Conservation (phyloP, 2,888 invertebrate genomes). For the Andrena fulva region DNA sequence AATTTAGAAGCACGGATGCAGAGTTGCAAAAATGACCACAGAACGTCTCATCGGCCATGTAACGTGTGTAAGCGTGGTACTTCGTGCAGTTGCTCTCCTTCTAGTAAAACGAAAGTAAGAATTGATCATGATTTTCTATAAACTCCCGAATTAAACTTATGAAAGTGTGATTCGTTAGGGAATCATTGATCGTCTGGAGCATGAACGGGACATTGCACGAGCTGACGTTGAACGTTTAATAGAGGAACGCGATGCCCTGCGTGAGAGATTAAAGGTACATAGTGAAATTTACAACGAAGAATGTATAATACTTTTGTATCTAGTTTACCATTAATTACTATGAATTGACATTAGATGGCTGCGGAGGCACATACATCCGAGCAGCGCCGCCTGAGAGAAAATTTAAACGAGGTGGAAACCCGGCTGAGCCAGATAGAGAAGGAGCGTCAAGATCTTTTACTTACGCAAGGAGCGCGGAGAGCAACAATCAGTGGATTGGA, state of each 20-base stretch:
- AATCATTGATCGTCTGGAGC: constrained; percentile 83
- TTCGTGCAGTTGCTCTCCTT: constrained; percentile 64
- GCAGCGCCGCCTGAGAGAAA: constrained; percentile 85
- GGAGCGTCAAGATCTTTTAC: constrained; percentile 86
- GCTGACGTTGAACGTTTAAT: constrained; percentile 87
- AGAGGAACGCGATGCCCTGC: constrained; percentile 87
- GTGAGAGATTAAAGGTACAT: constrained; percentile 86
- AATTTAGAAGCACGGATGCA: constrained; percentile 84
- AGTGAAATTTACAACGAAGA: no score
- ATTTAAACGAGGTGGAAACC: constrained; percentile 85
- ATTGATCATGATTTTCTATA: neutral
- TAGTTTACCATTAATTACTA: neutral
- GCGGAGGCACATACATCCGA: constrained; percentile 85
- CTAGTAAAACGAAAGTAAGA: constrained; percentile 66
- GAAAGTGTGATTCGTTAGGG: constrained; percentile 72
- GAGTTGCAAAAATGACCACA: constrained; percentile 69
- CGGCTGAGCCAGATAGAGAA: constrained; percentile 86
- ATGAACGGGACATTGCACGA: constrained; percentile 87
- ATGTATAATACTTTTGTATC: no score
- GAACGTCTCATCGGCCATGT: constrained; percentile 70
- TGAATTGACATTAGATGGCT: constrained; percentile 74
- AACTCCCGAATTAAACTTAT: neutral
- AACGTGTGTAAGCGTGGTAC: constrained; percentile 67
- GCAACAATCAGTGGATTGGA: constrained; percentile 86
- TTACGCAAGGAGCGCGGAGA: constrained; percentile 85